Evolutionary conservation across 2,797 vertebrate species (phyloP).

Genomic region (Pantherophis alleghaniensis): DNA sequence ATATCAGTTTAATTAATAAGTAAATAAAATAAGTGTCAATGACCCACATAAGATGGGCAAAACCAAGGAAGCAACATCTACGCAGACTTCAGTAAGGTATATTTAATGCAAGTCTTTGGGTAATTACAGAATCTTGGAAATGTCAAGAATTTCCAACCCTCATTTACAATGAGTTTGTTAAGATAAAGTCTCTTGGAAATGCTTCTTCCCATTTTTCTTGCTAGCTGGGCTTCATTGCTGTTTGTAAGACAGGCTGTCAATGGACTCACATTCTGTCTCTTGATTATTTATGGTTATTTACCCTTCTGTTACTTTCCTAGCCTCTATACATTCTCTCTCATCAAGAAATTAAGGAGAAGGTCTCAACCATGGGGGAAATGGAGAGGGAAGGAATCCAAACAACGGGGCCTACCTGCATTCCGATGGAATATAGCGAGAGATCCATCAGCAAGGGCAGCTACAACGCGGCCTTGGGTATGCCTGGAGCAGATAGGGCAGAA

Average conservation of each 20-base stretch:
- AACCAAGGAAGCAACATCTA: not conserved
- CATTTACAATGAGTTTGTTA: not conserved
- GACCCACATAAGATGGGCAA: not conserved
- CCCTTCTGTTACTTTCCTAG: not conserved
- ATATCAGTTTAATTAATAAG: not conserved
- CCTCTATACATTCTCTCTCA: not conserved
- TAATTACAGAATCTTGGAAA: not conserved
- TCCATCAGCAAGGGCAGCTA: slow-evolving; percentile 80
- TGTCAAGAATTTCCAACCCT: not conserved
- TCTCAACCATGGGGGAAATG: too few relatives aligned
- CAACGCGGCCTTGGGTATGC: slow-evolving; percentile 73
- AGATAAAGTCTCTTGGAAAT: not conserved
- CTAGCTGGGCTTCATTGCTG: not conserved
- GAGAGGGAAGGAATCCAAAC: not conserved
- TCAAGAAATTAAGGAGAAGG: not conserved
- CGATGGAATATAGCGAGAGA: slow-evolving; percentile 80
- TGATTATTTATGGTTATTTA: not conserved
- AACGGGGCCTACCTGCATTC: slow-evolving; percentile 63
- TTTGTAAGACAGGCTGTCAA: not conserved
- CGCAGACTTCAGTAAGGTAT: not conserved
- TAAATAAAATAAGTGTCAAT: not conserved
- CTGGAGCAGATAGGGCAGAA: slow-evolving; percentile 53
- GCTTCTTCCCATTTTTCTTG: not conserved
- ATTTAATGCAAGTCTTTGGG: not conserved
- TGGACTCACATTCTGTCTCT: not conserved